A percentile compares a stretch with the other conserved stretches of the same genome.
phyloP scores from a whole-genome alignment of 1,140 invertebrate species.

The Heliconius congener region DNA sequence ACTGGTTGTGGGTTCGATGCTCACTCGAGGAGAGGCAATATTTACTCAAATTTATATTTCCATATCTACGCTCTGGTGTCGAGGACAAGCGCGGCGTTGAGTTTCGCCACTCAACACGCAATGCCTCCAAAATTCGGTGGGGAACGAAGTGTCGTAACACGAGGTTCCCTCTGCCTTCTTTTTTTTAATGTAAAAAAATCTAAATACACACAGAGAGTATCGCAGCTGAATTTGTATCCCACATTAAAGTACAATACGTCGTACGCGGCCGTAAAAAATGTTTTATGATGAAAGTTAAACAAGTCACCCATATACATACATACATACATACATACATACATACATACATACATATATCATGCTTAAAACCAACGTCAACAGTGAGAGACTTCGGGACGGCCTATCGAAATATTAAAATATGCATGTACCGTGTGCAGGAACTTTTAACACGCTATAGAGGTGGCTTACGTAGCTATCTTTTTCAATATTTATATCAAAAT shows the following conservation, averaged over 20 bases:
- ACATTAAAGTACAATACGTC: neutral
- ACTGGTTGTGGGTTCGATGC: no score
- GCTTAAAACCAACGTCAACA: neutral
- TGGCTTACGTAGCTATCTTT: neutral
- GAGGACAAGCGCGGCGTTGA: no score
- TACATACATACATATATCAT: neutral
- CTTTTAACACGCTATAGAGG: neutral
- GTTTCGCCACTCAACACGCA: no score
- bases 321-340: neutral
- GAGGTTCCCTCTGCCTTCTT: no score
- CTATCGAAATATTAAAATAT: constrained; percentile 8
- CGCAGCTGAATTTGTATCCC: neutral
- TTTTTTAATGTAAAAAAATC: neutral
- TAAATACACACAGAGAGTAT: neutral
- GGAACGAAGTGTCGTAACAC: no score
- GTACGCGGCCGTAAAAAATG: neutral
- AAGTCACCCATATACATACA: neutral
- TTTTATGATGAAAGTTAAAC: constrained; percentile 10
- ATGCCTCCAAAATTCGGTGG: no score
- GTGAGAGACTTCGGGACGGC: neutral
- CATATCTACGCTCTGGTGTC: no score
- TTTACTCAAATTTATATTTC: no score
- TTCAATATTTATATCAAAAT: neutral
- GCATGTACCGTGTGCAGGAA: neutral
- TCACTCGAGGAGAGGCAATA: no score